A percentile compares a stretch with the other conserved stretches of the same genome.
phyloP scores from a whole-genome alignment of 2,113 vertebrate genomes.

The Pituophis catenifer region DNA sequence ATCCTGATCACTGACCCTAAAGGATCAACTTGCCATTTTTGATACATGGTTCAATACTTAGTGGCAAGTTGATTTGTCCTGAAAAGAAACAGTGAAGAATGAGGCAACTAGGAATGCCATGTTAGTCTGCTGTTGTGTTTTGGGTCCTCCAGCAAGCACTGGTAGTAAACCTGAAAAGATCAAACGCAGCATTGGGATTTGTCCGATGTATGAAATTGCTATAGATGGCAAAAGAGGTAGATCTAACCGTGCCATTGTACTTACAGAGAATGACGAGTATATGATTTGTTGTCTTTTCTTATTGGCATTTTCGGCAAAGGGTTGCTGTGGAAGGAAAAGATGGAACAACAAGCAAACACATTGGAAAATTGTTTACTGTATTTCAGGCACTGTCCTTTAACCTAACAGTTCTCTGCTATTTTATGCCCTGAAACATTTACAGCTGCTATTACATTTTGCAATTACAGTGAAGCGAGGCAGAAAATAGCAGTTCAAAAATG shows the following conservation, averaged over 20 bases:
- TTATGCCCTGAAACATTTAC: slow-evolving; percentile 63
- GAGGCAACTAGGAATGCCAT: background rate
- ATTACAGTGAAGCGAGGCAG: slow-evolving; percentile 79
- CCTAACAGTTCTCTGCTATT: slow-evolving; percentile 61
- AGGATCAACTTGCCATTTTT: background rate
- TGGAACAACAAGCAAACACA: slow-evolving; percentile 12
- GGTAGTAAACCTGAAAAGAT: background rate
- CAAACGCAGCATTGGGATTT: background rate
- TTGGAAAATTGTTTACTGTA: slow-evolving; percentile 53
- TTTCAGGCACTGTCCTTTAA: slow-evolving; percentile 53
- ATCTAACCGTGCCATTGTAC: background rate
- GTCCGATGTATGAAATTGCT: background rate
- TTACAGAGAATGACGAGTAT: background rate
- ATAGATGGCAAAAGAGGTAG: background rate
- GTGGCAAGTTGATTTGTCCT: background rate
- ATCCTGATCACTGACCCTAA: background rate
- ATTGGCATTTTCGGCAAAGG: slow-evolving; percentile 18
- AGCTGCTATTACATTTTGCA: slow-evolving; percentile 65
- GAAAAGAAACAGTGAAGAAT: background rate
- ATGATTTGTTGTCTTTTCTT: background rate
- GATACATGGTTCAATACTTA: background rate
- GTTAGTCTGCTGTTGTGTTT: background rate
- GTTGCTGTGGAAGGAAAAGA: slow-evolving; percentile 16
- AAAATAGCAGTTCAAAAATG: slow-evolving; percentile 71
- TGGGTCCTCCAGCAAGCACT: background rate